Base-by-base conservation (phyloP, 2,797 vertebrate genomes). In the Hybognathus amarus region DNA sequence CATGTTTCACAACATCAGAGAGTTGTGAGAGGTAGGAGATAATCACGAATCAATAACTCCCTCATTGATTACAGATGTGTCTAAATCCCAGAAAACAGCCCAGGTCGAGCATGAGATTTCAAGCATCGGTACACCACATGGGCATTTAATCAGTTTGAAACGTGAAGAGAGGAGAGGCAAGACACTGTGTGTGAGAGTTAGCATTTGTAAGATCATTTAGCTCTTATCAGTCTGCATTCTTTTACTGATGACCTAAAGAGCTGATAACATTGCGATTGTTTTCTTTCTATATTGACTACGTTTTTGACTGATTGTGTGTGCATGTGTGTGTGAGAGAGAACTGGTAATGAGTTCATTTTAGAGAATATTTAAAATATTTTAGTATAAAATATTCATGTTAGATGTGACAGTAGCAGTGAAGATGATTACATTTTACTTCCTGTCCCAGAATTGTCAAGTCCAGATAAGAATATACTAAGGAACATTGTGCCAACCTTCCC, bases 221-320 rank as follows among this genome's bases (percentile, higher is more conserved):
- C 42, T 87, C 67, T 85, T 89, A 87, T 86, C 86, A 80, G 36
- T 68, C 67, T 71, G 80, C 88, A 86, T 89, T 78, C 71, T 83
- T 89, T 87, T 81, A 40, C 82, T 79, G 88, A 89, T 89, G 87
- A 85, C 84, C 86, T 79, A 75, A 86, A 69, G 22, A 75, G 77
- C 84, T 83, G 82, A 87, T 89, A 85, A 47, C 71, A 79, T 38
- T 12, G 24, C 56, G 79, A 76, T 85, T 85, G 85, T 87, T 87
- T 84, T 82, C 70, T 36, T 69, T 75, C 15, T 12, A 77, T 81
- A 76, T 80, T 75, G 77, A 83, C 15, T 54, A 40, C 73, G 56
- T 64, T 54, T 52, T 30, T 80, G 12, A 68, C 8, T 74, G 66
- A 12, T 59, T 45, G 80, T 30, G 33, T 27, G 64, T 80, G 66